phyloP scores from a whole-genome alignment of 2,797 vertebrate genomes.

The Phoxinus dragarum region DNA sequence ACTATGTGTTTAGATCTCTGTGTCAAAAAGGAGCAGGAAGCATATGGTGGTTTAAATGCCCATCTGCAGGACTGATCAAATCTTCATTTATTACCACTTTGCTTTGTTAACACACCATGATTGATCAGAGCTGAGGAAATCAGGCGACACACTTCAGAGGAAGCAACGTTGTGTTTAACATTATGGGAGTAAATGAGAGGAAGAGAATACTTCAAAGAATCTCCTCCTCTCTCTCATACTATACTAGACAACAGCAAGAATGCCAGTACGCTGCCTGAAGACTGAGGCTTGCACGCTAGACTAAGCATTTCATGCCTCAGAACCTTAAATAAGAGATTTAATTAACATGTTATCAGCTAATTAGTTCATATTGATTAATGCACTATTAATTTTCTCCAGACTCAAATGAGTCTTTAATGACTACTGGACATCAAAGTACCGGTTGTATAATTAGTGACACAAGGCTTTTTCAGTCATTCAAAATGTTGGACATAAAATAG shows the following conservation, averaged over 20 bases:
- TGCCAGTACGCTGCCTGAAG: slow-evolving; percentile 10
- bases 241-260: slow-evolving; percentile 13
- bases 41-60: slow-evolving; percentile 74
- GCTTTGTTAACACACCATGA: slow-evolving; percentile 59
- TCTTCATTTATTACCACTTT: slow-evolving; percentile 59
- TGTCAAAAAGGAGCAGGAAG: slow-evolving; percentile 63
- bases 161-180: neutral
- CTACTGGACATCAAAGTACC: slow-evolving; percentile 74
- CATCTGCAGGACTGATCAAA: slow-evolving; percentile 68
- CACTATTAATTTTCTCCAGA: slow-evolving; percentile 80
- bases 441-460: slow-evolving; percentile 72
- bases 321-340: slow-evolving; percentile 80
- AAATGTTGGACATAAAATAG: slow-evolving; percentile 39
- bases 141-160: slow-evolving; percentile 45
- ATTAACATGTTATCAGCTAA: slow-evolving; percentile 83
- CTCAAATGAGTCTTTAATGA: slow-evolving; percentile 72
- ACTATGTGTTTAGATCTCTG: slow-evolving; percentile 63
- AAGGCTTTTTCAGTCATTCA: slow-evolving; percentile 46
- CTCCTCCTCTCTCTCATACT: neutral
- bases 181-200: slow-evolving; percentile 6
- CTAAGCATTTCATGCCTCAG: slow-evolving; percentile 74
- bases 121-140: slow-evolving; percentile 59
- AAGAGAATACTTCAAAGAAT: slow-evolving; percentile 4
- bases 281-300: slow-evolving; percentile 62
- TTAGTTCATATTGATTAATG: slow-evolving; percentile 81